Evolutionary conservation across 2,888 invertebrate species (phyloP), one percentile per base, ranked within the genome.

Genomic region (Nebria salina): DNA sequence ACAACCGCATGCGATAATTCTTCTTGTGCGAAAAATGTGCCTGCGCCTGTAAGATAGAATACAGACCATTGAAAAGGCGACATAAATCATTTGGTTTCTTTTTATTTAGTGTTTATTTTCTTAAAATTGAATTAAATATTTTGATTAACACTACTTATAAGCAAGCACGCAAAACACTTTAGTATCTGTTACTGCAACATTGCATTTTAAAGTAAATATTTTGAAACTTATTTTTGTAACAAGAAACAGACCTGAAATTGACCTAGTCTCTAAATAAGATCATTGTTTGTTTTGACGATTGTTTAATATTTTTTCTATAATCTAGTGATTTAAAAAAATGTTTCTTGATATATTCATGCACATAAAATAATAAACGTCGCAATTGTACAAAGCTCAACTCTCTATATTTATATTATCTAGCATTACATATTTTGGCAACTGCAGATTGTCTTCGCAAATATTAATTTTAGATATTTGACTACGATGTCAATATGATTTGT

Each of bases 1-100:
- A 54, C 54, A 54, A 54, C 54, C 8, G 54, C 54, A 54, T 54
- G 54, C 54, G 54, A 54, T 43, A 43, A 20, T 34, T 34, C 2
- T 34, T 34, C 54, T 54, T 8, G 8, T 6, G 54, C 54, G 8
- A 54, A 54, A 54, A 1, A 34, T 66, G 66, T 25, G 25, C 66
- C 66, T 66, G 66, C 13, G 25, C 66, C 66, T 66, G 66, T 66
- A 15, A n/a, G 7, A 70, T 25, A n/a, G 68, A 68, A 25, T 25
- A 66, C 66, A 11, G 66, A 34, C 34, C 34, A 34, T 34, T 34
- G 34, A 4, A 34, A 34, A 34, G 34, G 34, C 34, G 34, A 34
- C 34, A 34, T 34, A 34, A 34, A 34, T 34, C 34, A 34, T 34
- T 34, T 34, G 34, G 34, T 34, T 34, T 34, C 1, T 34, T 34